Percentiles rank a stretch among this genome's conserved stretches.
Evolutionary conservation across 1,140 invertebrate species (phyloP).

Genomic region (Frieseomelitta varia): DNA sequence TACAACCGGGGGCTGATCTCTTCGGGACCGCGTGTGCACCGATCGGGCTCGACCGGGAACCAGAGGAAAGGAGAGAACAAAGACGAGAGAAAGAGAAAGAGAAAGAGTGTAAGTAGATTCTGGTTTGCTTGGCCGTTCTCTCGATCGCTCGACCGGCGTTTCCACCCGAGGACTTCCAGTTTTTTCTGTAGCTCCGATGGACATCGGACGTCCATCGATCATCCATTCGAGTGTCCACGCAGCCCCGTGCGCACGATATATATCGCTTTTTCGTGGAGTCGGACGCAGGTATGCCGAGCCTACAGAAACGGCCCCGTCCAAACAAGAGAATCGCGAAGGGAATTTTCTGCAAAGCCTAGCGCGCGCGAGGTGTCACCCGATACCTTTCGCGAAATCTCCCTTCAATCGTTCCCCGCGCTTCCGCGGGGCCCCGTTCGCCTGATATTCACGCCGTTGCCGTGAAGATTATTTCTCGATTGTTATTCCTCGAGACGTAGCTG

Average conservation of each 20-base stretch:
- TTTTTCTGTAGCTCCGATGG: slow-evolving; percentile 59
- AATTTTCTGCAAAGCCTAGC: slow-evolving; percentile 47
- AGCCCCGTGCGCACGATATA: slow-evolving; percentile 17
- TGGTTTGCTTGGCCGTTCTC: slow-evolving; percentile 52
- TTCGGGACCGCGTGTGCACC: neutral
- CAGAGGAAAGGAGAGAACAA: neutral
- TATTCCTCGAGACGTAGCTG: neutral
- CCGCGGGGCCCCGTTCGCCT: neutral
- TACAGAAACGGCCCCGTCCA: neutral
- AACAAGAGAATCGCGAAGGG: slow-evolving; percentile 38
- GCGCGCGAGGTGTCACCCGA: slow-evolving; percentile 46
- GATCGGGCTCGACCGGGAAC: neutral
- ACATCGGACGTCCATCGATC: slow-evolving; percentile 75
- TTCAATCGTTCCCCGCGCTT: no score
- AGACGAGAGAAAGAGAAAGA: neutral
- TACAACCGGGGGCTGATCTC: slow-evolving; percentile 43
- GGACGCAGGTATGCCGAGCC: slow-evolving; percentile 46
- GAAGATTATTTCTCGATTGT: neutral
- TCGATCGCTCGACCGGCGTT: slow-evolving; percentile 54
- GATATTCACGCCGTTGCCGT: neutral
- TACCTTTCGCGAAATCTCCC: neutral
- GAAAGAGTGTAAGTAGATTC: neutral
- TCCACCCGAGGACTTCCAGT: slow-evolving; percentile 62
- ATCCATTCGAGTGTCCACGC: slow-evolving; percentile 58
- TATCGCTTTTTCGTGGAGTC: slow-evolving; percentile 71